Conservation (phyloP, 2,888 invertebrate species). For the Drosophila mimica region DNA sequence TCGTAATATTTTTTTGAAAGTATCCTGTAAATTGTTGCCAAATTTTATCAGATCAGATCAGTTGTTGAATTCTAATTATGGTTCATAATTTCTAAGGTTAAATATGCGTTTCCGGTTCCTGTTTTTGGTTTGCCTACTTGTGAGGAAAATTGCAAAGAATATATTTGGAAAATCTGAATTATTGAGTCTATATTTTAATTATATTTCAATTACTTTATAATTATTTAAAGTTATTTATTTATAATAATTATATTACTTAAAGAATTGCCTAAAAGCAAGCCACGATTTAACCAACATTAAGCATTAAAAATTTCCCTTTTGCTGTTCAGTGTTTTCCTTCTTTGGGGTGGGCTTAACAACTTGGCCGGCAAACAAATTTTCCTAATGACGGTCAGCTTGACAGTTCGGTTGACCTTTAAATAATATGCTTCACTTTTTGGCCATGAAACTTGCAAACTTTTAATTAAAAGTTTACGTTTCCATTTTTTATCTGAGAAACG, state of each 20-base stretch:
- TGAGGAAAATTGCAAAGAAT: too few species aligned
- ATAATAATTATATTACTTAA: neutral
- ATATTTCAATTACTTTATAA: neutral
- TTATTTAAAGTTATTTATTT: neutral
- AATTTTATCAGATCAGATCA: too few species aligned
- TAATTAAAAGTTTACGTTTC: slow-evolving; percentile 41
- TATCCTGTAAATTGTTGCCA: too few species aligned
- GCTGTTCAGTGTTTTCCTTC: slow-evolving; percentile 18
- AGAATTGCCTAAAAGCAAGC: neutral
- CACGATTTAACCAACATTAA: neutral
- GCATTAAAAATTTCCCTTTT: neutral
- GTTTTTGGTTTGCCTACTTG: too few species aligned
- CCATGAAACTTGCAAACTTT: slow-evolving; percentile 43
- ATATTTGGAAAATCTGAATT: too few species aligned
- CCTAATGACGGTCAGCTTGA: slow-evolving; percentile 39
- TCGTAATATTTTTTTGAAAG: neutral
- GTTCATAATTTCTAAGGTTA: too few species aligned
- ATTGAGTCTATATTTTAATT: neutral
- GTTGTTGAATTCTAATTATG: too few species aligned
- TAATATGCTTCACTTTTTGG: slow-evolving; percentile 27
- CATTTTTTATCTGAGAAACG: slow-evolving; percentile 7
- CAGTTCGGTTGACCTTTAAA: slow-evolving; percentile 48
- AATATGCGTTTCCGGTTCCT: neutral
- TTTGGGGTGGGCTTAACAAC: slow-evolving; percentile 12
- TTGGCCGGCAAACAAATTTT: slow-evolving; percentile 38